A percentile compares a stretch with the other conserved stretches of the same genome.
These are phyloP conservation scores for Phaethon lepturus DNA, from an alignment of 2,113 vertebrate genomes.

Conservation along the genomic window DNA sequence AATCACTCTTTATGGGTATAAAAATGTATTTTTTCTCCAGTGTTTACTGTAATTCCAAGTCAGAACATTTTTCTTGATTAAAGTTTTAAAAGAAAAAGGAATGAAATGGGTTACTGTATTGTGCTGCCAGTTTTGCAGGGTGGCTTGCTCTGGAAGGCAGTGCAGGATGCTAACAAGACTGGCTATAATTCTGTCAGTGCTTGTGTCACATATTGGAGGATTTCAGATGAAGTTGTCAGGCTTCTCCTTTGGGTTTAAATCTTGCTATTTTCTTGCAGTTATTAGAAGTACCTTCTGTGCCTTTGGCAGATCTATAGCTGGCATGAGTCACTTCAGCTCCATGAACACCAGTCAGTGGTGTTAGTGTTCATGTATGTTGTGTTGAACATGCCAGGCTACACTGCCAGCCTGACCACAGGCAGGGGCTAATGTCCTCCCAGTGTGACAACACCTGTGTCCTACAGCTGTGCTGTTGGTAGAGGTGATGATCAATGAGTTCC, in stretches of 20 bases:
- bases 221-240: not conserved
- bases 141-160: not conserved
- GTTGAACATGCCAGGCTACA: not conserved
- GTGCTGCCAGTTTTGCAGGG: not conserved
- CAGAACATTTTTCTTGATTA: not conserved
- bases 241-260: not conserved
- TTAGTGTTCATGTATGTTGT: not conserved
- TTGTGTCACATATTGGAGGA: not conserved
- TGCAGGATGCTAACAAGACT: not conserved
- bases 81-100: not conserved
- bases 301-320: not conserved
- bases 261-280: not conserved
- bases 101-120: fast-evolving
- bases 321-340: not conserved
- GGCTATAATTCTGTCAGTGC: not conserved
- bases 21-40: not conserved
- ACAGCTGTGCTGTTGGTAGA: not conserved
- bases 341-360: not conserved
- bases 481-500: not conserved
- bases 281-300: not conserved
- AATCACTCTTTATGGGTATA: not conserved
- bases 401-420: not conserved
- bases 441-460: not conserved
- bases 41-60: not conserved
- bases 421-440: not conserved